Percentiles rank a stretch among this genome's conserved stretches.
phyloP scores from a whole-genome alignment of 53 echinoderm and acorn worm genomes.

The Luidia sarsii region DNA sequence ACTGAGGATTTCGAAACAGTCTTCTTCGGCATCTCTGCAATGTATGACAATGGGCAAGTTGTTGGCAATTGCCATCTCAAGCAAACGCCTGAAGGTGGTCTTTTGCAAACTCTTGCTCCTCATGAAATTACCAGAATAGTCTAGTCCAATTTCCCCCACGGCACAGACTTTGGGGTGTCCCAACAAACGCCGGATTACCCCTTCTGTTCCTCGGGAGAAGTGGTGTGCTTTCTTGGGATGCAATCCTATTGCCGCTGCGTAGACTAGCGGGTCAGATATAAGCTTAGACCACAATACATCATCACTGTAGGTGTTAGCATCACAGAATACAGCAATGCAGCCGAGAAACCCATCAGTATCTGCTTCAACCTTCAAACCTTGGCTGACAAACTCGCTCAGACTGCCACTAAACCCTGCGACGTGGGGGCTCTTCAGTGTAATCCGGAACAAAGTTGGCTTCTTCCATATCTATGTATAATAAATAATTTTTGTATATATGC shows the following conservation, averaged over 20 bases:
- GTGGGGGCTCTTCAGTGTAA: background rate
- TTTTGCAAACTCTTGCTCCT: no score
- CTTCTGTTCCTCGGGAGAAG: no score
- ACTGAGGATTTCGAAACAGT: background rate
- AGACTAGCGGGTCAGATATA: background rate
- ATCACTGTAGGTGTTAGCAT: constrained; percentile 2
- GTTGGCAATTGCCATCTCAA: background rate
- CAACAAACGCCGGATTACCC: no score
- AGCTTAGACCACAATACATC: constrained; percentile 6
- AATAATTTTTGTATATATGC: background rate
- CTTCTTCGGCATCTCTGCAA: constrained; percentile 27
- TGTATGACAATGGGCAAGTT: constrained; percentile 7
- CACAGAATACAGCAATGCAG: constrained; percentile 13
- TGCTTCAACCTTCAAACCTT: no score
- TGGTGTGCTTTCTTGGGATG: constrained; percentile 9
- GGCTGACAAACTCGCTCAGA: no score
- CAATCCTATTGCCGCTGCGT: background rate
- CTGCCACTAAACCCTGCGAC: no score
- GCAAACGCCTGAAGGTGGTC: background rate
- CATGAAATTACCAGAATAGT: background rate
- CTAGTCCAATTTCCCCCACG: background rate
- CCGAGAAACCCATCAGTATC: background rate
- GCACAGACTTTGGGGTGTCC: constrained; percentile 10
- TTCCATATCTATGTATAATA: background rate
- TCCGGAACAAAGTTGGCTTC: background rate